Percentiles rank a stretch among this genome's conserved stretches.
phyloP scores from a whole-genome alignment of 2,888 invertebrate genomes.

The Cartodere bifasciata region DNA sequence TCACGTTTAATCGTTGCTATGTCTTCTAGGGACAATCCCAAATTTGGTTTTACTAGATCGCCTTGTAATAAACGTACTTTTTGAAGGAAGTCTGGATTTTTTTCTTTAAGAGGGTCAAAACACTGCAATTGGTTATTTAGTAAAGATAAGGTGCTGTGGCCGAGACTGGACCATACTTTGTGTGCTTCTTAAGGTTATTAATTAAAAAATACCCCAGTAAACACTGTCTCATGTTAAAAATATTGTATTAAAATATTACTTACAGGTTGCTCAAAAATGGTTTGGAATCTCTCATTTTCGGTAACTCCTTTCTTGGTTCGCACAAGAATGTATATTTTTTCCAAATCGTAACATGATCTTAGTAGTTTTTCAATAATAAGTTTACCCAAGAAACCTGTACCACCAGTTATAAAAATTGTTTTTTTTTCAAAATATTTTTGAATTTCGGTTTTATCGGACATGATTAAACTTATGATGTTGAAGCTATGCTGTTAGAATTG shows the following conservation, averaged over 20 bases:
- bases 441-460: conserved; percentile 14
- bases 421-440: conserved; percentile 22
- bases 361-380: conserved; percentile 35
- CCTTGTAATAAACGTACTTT: conserved; percentile 43
- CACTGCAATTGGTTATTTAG: too few species aligned
- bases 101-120: conserved; percentile 36
- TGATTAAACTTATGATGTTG: too few species aligned
- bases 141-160: too few species aligned
- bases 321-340: conserved; percentile 32
- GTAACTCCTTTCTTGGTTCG: conserved; percentile 31
- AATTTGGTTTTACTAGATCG: too few species aligned
- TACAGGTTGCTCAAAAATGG: conserved; percentile 28
- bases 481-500: too few species aligned
- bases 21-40: conserved; percentile 37
- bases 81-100: conserved; percentile 35
- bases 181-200: too few species aligned
- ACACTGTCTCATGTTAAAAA: too few species aligned
- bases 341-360: conserved; percentile 29
- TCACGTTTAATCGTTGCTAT: conserved; percentile 34
- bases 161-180: too few species aligned
- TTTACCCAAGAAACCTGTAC: conserved; percentile 36
- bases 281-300: conserved; percentile 28
- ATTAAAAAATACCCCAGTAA: too few species aligned
- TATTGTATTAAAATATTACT: too few species aligned
- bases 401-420: conserved; percentile 35